Evolutionary conservation across 2,888 invertebrate species (phyloP), one percentile per base, ranked within the genome.

Genomic region (Dermolepida albohirtum): DNA sequence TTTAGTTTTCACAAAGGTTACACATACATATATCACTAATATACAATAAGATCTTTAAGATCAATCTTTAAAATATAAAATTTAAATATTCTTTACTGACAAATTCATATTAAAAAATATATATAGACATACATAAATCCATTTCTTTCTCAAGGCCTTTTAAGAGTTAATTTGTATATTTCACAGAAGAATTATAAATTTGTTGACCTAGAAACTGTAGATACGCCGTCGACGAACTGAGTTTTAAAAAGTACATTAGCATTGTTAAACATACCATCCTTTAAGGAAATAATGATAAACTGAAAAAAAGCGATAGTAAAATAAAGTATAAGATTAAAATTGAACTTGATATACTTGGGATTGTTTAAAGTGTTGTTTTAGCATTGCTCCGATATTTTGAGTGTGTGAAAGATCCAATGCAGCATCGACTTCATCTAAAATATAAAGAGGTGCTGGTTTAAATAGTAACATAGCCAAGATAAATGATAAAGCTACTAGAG

Each of bases 211-310:
- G 89, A 87, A 40, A 99, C 93, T 4, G 92, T 89, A 0, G 98
- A 98, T 85, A 96, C 94, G 62, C 98, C 98, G 84, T 98, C 97
- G 29, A 95, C 90, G 84, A 99, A 98, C 77, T 90, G 90, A 0
- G 98, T 98, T 65, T 94, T 92, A 86, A 95, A 99, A 65, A 99
- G 84, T 22, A 98, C 97, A 84, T 99, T 98, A 0, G 99, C 98
- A 85, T 99, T 98, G 85, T 95, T 97, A 86, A 98, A 99, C 96
- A 99, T 98, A 29, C 98, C 98, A 83, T 99, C 98, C 81, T 99
- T 99, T 51, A 99, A 87, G 0, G 98, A 98, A 0, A 99, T 99
- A 71, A 99, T 93, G 75, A 99, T 94, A 84, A 99, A 99, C 92
- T 98, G 90, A 5, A 87, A 87, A 69, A 78, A 69, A 76, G 52